phyloP scores from a whole-genome alignment of 2,113 vertebrate species.

The Tauraco erythrolophus region DNA sequence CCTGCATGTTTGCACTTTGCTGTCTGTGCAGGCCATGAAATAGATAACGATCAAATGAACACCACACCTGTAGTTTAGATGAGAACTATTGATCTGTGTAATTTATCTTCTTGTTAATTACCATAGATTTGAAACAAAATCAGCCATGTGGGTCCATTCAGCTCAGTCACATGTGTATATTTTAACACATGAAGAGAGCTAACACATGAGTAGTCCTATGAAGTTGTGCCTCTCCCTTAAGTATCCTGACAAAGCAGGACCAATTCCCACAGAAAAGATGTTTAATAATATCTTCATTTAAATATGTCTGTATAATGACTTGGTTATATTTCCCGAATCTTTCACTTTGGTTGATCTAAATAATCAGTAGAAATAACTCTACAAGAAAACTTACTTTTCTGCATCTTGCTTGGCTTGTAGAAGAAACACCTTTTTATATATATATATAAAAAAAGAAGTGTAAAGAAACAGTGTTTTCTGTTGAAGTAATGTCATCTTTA shows the following conservation, averaged over 20 bases:
- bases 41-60: background rate
- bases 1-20: background rate
- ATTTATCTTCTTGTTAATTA: background rate
- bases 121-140: background rate
- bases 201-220: background rate
- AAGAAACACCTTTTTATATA: background rate
- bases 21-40: background rate
- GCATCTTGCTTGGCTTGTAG: background rate
- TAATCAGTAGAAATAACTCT: background rate
- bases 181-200: background rate
- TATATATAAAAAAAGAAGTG: background rate
- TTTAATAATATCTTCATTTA: background rate
- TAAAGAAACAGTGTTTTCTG: background rate
- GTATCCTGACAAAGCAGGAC: background rate
- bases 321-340: background rate
- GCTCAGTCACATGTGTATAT: background rate
- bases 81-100: background rate
- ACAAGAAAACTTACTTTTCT: background rate
- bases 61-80: background rate
- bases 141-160: background rate
- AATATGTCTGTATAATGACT: background rate
- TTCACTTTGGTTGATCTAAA: background rate
- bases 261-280: background rate
- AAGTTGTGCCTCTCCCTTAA: background rate
- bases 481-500: background rate